phyloP scores from a whole-genome alignment of 1,140 invertebrate species.

The Hestina assimilis region DNA sequence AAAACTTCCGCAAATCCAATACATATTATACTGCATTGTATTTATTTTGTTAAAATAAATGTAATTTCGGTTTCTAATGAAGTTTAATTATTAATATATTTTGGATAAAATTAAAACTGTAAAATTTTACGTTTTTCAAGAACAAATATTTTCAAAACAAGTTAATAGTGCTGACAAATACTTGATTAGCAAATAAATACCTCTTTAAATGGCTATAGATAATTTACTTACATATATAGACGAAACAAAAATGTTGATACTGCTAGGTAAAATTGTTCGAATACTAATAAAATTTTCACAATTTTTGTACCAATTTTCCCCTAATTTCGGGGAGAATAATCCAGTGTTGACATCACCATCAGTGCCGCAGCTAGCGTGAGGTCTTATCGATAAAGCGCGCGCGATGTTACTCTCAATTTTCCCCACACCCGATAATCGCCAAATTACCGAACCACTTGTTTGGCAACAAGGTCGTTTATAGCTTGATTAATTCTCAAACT shows the following conservation, averaged over 20 bases:
- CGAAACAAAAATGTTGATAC: too few species aligned
- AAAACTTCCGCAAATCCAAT: neutral
- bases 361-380: slow-evolving; percentile 43
- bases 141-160: too few species aligned
- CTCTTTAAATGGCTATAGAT: too few species aligned
- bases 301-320: neutral
- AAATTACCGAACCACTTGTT: slow-evolving; percentile 30
- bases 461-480: slow-evolving; percentile 19
- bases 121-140: too few species aligned
- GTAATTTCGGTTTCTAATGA: too few species aligned
- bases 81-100: too few species aligned
- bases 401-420: slow-evolving; percentile 35
- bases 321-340: neutral
- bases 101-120: too few species aligned
- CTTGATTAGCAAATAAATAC: too few species aligned
- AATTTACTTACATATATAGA: too few species aligned
- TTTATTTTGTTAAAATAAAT: neutral
- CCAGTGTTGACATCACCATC: slow-evolving; percentile 19
- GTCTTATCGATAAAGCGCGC: slow-evolving; percentile 58
- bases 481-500: slow-evolving; percentile 6
- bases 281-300: neutral
- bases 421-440: slow-evolving; percentile 34
- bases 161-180: too few species aligned
- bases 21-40: neutral
- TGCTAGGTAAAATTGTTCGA: too few species aligned